Base-by-base conservation (phyloP, 2,888 invertebrate species). In the Dynastes maya region DNA sequence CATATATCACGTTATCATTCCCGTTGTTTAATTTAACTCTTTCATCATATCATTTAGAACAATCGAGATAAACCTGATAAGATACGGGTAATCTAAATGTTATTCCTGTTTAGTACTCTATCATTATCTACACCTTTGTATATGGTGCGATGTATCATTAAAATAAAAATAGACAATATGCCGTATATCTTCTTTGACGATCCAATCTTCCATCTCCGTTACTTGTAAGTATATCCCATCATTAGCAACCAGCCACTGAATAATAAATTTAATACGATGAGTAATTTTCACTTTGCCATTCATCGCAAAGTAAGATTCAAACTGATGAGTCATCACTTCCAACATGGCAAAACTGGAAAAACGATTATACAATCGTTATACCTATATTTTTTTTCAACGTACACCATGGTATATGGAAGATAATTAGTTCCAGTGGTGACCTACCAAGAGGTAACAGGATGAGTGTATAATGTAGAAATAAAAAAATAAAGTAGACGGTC, bases 201-300 rank as follows among this genome's bases (percentile, higher is more conserved):
- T 45, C 11, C 8, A 8, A 45, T 45, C 45, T 45, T 45, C 45
- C 45, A 45, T 45, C 45, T 45, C 45, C 45, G 11, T 45, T 45
- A 45, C 11, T 45, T 45, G 22, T 22, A 22, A 22, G 22, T 22
- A 45, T 1, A 45, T 45, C 45, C 45, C 45, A 45, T 8, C 11
- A 45, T 45, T 11, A 45, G 11, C 11, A 45, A 45, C 45, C 8
- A 45, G 9, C 53, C 0, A 53, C 53, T 68, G 51, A 45, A 45
- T 37, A 37, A 29, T 64, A 58, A 58, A 40, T 70, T 70, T 53
- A 51, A 70, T 51, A 32, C 51, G 51, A 70, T 70, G 68, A 70
- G 51, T 70, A 53, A 70, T 70, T 51, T 70, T 70, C 29, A 51
- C 29, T 53, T 53, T 51, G 3, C 22, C 51, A 53, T 70, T 51